Percentiles rank a stretch among this genome's conserved stretches.
Evolutionary conservation across 2,797 vertebrate species (phyloP).

Genomic region (Sparus aurata): DNA sequence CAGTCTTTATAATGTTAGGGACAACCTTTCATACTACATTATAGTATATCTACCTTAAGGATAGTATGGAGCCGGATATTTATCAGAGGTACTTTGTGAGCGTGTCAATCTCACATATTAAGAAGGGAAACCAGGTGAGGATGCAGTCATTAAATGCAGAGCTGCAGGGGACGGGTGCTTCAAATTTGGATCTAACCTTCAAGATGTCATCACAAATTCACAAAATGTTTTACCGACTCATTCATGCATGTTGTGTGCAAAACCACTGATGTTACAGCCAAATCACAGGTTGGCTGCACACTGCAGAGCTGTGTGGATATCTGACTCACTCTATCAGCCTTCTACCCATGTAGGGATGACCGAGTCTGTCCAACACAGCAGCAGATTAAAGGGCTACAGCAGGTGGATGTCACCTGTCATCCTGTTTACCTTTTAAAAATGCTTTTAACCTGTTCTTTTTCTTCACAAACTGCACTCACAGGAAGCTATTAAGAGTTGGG

Average conservation of each 20-base stretch:
- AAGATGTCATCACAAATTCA: not conserved
- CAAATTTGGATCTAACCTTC: not conserved
- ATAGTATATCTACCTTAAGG: too few relatives aligned
- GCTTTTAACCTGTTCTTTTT: conserved; percentile 38
- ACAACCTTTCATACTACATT: too few relatives aligned
- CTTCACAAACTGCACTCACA: conserved; percentile 31
- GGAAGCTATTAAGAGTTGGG: conserved; percentile 34
- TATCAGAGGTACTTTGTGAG: too few relatives aligned
- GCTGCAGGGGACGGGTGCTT: too few relatives aligned
- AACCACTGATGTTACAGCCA: not conserved
- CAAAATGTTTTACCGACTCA: not conserved
- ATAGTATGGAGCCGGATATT: too few relatives aligned
- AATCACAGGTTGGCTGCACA: not conserved
- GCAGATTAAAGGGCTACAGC: not conserved
- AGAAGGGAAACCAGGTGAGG: too few relatives aligned
- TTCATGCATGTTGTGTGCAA: not conserved
- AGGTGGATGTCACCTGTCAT: conserved; percentile 23
- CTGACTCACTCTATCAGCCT: not conserved
- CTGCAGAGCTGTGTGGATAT: not conserved
- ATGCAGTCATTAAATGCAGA: too few relatives aligned
- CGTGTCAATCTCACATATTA: too few relatives aligned
- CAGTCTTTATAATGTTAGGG: too few relatives aligned
- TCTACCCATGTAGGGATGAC: not conserved
- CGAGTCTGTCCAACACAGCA: not conserved
- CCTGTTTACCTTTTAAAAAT: conserved; percentile 32